Evolutionary conservation across 2,113 vertebrate species (phyloP).

Genomic region (Jaculus jaculus): DNA sequence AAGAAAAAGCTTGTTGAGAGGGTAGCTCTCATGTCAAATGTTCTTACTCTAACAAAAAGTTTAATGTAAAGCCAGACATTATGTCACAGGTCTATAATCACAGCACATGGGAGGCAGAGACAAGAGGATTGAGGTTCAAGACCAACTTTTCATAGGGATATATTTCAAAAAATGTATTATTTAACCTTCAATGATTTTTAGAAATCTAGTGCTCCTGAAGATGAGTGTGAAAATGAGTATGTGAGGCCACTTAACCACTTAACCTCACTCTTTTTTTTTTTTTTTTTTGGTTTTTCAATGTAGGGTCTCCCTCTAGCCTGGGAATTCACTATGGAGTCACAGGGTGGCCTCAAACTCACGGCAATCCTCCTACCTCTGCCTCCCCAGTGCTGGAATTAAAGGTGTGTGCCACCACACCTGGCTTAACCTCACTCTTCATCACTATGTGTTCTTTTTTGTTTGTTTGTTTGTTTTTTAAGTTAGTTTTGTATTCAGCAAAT

Average conservation of each 20-base stretch:
- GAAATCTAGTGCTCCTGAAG: not conserved
- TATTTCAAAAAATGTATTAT: not conserved
- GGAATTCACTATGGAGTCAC: no score
- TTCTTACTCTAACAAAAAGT: not conserved
- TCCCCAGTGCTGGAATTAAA: no score
- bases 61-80: not conserved
- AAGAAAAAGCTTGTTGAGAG: not conserved
- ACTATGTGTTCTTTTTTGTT: not conserved
- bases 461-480: no score
- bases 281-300: no score
- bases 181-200: constrained; percentile 8
- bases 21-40: not conserved
- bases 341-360: no score
- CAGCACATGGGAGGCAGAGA: not conserved
- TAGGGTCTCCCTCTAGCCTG: no score
- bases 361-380: no score
- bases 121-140: not conserved
- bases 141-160: not conserved
- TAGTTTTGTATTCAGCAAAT: no score
- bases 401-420: no score
- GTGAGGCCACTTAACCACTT: not conserved
- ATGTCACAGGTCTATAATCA: not conserved
- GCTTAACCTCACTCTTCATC: not conserved
- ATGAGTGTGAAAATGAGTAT: not conserved
- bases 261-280: not conserved